Conservation (phyloP, 1,140 invertebrate species). For the Vanessa atalanta region DNA sequence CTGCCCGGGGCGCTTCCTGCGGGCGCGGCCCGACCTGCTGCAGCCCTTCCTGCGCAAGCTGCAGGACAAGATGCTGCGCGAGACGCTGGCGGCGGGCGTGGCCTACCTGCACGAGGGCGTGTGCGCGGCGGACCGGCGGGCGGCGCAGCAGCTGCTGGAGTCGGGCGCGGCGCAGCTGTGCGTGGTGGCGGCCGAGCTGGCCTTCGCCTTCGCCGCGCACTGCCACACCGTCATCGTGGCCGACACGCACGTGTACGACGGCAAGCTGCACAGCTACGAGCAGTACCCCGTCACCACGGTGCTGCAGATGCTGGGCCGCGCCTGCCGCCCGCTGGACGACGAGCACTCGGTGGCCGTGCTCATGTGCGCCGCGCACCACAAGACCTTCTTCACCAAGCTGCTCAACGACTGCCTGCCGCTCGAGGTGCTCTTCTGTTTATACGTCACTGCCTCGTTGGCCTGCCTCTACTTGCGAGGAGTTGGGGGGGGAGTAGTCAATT, state of each 20-base stretch:
- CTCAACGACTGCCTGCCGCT: conserved; percentile 98
- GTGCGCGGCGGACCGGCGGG: conserved; percentile 88
- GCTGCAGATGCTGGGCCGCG: conserved; percentile 97
- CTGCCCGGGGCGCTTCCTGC: conserved; percentile 92
- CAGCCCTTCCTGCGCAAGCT: conserved; percentile 93
- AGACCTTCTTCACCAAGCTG: conserved; percentile 99
- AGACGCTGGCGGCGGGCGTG: conserved; percentile 95
- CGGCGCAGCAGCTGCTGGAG: conserved; percentile 96
- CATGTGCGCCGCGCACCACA: conserved; percentile 98
- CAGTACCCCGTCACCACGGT: conserved; percentile 99
- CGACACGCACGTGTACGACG: conserved; percentile 98
- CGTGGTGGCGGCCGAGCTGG: conserved; percentile 94
- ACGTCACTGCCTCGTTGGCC: too few relatives aligned
- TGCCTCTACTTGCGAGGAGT: too few relatives aligned
- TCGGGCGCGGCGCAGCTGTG: conserved; percentile 96
- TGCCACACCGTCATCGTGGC: conserved; percentile 97
- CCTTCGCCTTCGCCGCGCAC: conserved; percentile 94
- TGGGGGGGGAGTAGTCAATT: too few relatives aligned
- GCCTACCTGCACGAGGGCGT: conserved; percentile 98
- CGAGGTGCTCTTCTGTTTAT: conserved; percentile 82
- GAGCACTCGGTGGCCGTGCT: conserved; percentile 98
- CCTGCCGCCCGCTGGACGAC: conserved; percentile 94
- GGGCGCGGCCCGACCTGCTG: conserved; percentile 92
- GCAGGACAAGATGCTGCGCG: conserved; percentile 92
- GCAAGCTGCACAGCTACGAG: conserved; percentile 95